Conservation (phyloP, 2,113 vertebrate species). For the Tiliqua scincoides region DNA sequence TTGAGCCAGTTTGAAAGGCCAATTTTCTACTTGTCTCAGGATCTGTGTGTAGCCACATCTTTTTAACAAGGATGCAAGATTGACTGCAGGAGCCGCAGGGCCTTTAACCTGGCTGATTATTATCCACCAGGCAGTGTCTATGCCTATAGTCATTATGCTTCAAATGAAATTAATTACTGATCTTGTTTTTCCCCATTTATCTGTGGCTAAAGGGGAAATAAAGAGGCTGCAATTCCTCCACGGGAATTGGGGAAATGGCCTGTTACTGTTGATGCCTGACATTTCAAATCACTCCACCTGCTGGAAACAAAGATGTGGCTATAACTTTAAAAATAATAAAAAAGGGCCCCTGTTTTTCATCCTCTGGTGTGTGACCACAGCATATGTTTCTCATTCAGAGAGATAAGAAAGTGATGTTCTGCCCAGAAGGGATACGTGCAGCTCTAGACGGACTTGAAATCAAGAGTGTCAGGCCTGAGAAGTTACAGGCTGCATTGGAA, state of each 20-base stretch:
- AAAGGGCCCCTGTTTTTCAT: accelerated
- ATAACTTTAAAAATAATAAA: not conserved
- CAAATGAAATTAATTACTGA: slow-evolving; percentile 54
- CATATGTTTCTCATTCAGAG: not conserved
- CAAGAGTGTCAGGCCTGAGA: accelerated
- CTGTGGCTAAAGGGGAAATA: slow-evolving; percentile 34
- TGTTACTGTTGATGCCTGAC: not conserved
- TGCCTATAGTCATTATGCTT: slow-evolving; percentile 37
- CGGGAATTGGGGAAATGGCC: slow-evolving; percentile 13
- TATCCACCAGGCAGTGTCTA: slow-evolving; percentile 18
- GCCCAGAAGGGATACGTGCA: accelerated
- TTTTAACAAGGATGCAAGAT: slow-evolving; percentile 39
- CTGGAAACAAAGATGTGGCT: slow-evolving; percentile 36
- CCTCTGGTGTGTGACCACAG: not conserved
- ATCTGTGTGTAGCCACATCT: slow-evolving; percentile 31
- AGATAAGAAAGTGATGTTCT: accelerated
- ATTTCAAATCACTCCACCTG: slow-evolving; percentile 36
- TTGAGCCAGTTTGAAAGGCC: not conserved
- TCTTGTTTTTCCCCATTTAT: slow-evolving; percentile 38
- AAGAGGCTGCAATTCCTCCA: slow-evolving; percentile 1
- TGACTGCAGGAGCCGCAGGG: slow-evolving; percentile 40
- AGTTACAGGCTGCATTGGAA: accelerated
- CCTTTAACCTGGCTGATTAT: slow-evolving; percentile 28
- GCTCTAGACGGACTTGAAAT: not conserved
- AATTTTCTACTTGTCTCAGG: slow-evolving; percentile 16